phyloP scores from a whole-genome alignment of 2,797 vertebrate species.

The Cetoscarus ocellatus region DNA sequence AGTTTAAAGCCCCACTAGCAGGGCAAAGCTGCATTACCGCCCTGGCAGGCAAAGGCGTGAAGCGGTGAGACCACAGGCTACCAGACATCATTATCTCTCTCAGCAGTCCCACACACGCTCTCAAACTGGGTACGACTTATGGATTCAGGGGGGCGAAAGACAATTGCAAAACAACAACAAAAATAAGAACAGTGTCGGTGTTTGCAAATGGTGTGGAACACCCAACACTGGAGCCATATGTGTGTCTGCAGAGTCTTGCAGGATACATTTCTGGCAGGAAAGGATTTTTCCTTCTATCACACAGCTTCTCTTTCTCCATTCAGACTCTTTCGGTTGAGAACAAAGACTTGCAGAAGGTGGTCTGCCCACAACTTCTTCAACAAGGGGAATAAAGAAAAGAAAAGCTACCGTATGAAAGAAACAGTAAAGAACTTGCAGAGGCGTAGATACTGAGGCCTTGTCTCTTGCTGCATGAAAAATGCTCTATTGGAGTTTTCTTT shows the following conservation, averaged over 20 bases:
- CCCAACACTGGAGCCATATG: slow-evolving; percentile 45
- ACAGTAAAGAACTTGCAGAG: slow-evolving; percentile 22
- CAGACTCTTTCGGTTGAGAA: slow-evolving; percentile 34
- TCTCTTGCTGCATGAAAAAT: slow-evolving; percentile 10
- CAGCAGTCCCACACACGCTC: slow-evolving; percentile 53
- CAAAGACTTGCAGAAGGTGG: slow-evolving; percentile 37
- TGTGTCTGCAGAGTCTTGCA: slow-evolving; percentile 22
- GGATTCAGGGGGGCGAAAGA: slow-evolving; percentile 43
- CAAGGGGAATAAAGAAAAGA: slow-evolving; percentile 27
- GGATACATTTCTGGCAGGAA: slow-evolving; percentile 34
- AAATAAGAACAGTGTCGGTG: slow-evolving; percentile 43
- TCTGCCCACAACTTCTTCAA: slow-evolving; percentile 38
- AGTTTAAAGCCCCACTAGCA: slow-evolving; percentile 29
- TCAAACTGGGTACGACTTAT: slow-evolving; percentile 48
- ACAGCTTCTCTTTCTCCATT: slow-evolving; percentile 14
- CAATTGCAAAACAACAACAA: slow-evolving; percentile 43
- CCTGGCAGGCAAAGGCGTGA: slow-evolving; percentile 43
- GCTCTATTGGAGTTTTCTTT: slow-evolving; percentile 11
- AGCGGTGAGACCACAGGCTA: slow-evolving; percentile 56
- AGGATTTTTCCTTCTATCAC: slow-evolving; percentile 37
- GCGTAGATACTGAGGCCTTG: background rate
- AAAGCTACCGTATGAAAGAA: slow-evolving; percentile 10
- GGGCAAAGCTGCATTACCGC: slow-evolving; percentile 24
- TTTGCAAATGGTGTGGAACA: slow-evolving; percentile 49
- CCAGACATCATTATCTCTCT: slow-evolving; percentile 77